Conservation (phyloP, 2,797 vertebrate species). For the Agapornis canus region DNA sequence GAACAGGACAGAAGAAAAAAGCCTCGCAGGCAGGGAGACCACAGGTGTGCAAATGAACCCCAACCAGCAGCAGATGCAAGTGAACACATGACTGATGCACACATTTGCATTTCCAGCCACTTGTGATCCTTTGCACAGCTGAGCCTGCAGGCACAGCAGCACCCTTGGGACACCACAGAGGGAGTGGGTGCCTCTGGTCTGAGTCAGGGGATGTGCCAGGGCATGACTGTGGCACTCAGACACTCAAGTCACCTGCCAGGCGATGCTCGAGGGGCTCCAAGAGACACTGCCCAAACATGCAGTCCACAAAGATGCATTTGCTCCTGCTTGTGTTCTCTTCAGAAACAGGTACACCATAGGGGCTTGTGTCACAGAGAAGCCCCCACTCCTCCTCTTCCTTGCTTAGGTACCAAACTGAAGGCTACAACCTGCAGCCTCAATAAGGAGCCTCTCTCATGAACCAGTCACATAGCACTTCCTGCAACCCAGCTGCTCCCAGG, state of each 20-base stretch:
- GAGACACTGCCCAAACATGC: accelerated
- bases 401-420: neutral
- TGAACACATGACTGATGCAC: accelerated
- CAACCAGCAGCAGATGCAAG: accelerated
- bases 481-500: accelerated
- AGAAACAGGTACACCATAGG: accelerated
- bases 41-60: neutral
- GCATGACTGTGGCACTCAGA: accelerated
- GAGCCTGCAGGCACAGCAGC: neutral
- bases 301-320: accelerated
- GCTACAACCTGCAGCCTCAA: neutral
- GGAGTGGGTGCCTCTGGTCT: accelerated
- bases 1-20: neutral
- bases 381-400: neutral
- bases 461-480: neutral
- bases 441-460: neutral
- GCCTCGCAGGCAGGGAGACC: neutral
- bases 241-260: neutral
- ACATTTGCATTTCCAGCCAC: neutral
- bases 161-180: accelerated
- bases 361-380: neutral
- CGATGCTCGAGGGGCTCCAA: neutral
- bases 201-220: accelerated
- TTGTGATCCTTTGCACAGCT: accelerated
- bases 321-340: accelerated